These are phyloP conservation scores for Phycodurus eques DNA, from an alignment of 2,113 vertebrate species.

Conservation along the genomic window DNA sequence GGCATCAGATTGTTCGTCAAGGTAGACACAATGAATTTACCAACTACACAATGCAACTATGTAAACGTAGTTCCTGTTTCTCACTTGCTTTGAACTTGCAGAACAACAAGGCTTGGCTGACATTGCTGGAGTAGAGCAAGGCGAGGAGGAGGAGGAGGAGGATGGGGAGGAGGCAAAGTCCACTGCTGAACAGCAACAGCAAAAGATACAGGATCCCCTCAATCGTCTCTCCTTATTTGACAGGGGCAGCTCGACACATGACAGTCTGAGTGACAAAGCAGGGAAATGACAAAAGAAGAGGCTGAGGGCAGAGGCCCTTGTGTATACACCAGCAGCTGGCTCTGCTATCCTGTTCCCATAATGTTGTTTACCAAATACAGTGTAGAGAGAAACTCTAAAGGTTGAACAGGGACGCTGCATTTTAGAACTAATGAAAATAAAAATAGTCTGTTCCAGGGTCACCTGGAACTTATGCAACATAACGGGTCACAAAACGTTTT, in stretches of 20 bases:
- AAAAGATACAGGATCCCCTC: slow-evolving; percentile 44
- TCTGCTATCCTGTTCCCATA: slow-evolving; percentile 21
- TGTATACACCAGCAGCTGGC: slow-evolving; percentile 37
- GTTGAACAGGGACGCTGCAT: not conserved
- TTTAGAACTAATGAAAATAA: not conserved
- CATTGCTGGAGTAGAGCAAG: slow-evolving; percentile 21
- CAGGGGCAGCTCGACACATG: slow-evolving; percentile 44
- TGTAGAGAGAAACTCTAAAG: not conserved
- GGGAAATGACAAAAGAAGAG: slow-evolving; percentile 57
- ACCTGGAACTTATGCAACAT: no score
- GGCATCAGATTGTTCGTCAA: slow-evolving; percentile 25
- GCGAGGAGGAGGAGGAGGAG: not conserved
- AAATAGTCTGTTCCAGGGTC: not conserved
- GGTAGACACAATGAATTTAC: slow-evolving; percentile 26
- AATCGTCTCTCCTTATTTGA: slow-evolving; percentile 38
- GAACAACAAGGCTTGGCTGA: slow-evolving; percentile 22
- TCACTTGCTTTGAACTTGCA: slow-evolving; percentile 25
- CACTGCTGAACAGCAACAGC: slow-evolving; percentile 13
- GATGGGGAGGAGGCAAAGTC: slow-evolving; percentile 11
- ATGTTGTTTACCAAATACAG: slow-evolving; percentile 21
- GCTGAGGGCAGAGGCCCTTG: slow-evolving; percentile 44
- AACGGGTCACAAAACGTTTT: no score
- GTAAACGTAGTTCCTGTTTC: slow-evolving; percentile 12
- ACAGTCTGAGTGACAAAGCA: slow-evolving; percentile 22
- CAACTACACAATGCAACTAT: not conserved